Conservation (phyloP, 2,888 invertebrate genomes). For the Nomada fabriciana region DNA sequence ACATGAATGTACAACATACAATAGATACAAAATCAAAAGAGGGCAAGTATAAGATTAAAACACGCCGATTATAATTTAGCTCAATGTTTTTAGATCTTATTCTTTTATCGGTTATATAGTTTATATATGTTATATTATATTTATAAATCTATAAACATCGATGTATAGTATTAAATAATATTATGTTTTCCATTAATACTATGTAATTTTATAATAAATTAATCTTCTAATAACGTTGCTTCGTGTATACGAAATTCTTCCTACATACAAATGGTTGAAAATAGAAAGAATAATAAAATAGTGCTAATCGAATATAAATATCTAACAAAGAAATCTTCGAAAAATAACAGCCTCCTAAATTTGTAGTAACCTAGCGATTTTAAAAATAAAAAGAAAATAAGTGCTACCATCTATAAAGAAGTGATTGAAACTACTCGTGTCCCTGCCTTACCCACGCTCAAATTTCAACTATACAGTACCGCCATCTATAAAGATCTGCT, state of each 20-base stretch:
- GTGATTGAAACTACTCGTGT: too few species aligned
- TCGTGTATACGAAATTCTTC: background rate
- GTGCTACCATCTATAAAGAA: too few species aligned
- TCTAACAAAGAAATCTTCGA: too few species aligned
- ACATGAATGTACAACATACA: slow-evolving; percentile 43
- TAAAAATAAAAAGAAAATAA: too few species aligned
- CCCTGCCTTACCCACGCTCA: too few species aligned
- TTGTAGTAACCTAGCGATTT: too few species aligned
- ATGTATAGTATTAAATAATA: background rate
- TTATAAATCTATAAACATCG: background rate
- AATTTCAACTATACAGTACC: too few species aligned
- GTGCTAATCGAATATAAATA: too few species aligned
- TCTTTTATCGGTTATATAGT: background rate
- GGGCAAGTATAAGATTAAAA: slow-evolving; percentile 26
- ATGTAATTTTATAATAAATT: background rate
- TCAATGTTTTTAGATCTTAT: too few species aligned
- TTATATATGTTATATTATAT: background rate
- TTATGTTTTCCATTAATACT: background rate
- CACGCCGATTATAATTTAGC: background rate
- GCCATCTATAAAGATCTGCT: too few species aligned
- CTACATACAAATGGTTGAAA: background rate
- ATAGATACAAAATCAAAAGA: slow-evolving; percentile 20
- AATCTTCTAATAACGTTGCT: background rate
- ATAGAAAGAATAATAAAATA: background rate
- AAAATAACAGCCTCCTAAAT: too few species aligned